phyloP scores from a whole-genome alignment of 2,113 vertebrate genomes.

The Aptenodytes forsteri region DNA sequence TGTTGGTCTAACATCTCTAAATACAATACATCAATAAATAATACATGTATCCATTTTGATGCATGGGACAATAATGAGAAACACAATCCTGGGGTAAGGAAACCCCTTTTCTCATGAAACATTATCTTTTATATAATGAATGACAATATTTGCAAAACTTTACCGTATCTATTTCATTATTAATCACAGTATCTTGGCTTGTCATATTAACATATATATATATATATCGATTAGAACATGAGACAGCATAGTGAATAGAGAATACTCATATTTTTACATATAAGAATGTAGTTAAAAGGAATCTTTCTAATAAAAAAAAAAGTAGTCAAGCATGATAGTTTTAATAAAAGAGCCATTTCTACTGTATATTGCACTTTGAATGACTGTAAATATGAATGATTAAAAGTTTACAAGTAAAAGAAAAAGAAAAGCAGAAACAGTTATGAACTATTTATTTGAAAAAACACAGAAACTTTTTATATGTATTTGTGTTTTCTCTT shows the following conservation, averaged over 20 bases:
- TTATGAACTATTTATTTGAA: slow-evolving; percentile 49
- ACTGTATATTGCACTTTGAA: slow-evolving; percentile 62
- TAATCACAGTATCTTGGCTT: slow-evolving; percentile 51
- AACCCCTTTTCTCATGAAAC: background rate
- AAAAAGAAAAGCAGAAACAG: slow-evolving; percentile 1
- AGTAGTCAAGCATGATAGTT: slow-evolving; percentile 56
- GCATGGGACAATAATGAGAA: background rate
- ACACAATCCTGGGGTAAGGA: background rate
- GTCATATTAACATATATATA: slow-evolving; percentile 20
- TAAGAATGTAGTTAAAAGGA: background rate
- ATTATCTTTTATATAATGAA: slow-evolving; percentile 44
- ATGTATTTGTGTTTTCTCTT: slow-evolving; percentile 39
- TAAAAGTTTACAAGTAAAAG: slow-evolving; percentile 65
- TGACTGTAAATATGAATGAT: slow-evolving; percentile 51
- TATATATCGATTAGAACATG: background rate
- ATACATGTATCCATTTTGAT: background rate
- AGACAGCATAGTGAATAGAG: background rate
- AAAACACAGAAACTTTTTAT: background rate
- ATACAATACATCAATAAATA: background rate
- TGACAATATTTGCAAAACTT: slow-evolving; percentile 28
- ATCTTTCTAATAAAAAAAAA: slow-evolving; percentile 44
- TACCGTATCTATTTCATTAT: slow-evolving; percentile 1
- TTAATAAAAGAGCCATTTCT: slow-evolving; percentile 38
- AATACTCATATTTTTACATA: background rate
- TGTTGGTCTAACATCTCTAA: background rate